Evolutionary conservation across 2,888 invertebrate genomes (phyloP).

Genomic region (Dichetophora obliterata): DNA sequence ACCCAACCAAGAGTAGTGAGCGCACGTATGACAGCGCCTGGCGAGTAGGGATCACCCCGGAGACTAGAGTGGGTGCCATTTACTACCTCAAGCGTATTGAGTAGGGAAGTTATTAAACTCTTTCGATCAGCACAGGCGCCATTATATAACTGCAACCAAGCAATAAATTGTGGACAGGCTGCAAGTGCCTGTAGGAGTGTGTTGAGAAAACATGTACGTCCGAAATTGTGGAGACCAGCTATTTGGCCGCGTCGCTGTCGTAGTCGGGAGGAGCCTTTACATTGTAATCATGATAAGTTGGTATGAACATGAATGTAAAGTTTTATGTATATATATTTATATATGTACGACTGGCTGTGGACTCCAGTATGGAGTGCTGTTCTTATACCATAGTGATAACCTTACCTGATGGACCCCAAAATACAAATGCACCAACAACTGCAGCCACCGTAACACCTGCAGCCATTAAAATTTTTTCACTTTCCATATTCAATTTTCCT

Average conservation of each 20-base stretch:
- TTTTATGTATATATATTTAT: slow-evolving; percentile 26
- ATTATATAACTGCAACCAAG: slow-evolving; percentile 80
- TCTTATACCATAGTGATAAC: slow-evolving; percentile 20
- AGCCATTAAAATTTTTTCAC: slow-evolving; percentile 82
- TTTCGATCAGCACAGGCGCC: slow-evolving; percentile 77
- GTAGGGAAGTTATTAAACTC: slow-evolving; percentile 80
- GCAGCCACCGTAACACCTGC: slow-evolving; percentile 84
- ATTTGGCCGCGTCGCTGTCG: slow-evolving; percentile 80
- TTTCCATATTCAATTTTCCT: slow-evolving; percentile 66
- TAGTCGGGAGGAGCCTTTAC: slow-evolving; percentile 69
- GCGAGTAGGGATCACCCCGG: slow-evolving; percentile 74
- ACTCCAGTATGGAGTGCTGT: not conserved
- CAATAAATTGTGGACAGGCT: slow-evolving; percentile 85
- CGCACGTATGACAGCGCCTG: slow-evolving; percentile 80
- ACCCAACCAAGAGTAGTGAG: slow-evolving; percentile 84
- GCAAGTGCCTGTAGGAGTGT: slow-evolving; percentile 91
- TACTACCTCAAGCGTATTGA: slow-evolving; percentile 82
- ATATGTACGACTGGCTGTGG: not conserved
- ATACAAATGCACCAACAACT: slow-evolving; percentile 85
- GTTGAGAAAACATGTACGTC: slow-evolving; percentile 94
- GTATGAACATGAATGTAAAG: too few relatives aligned
- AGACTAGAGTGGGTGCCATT: slow-evolving; percentile 78
- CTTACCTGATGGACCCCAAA: slow-evolving; percentile 77
- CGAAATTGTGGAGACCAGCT: slow-evolving; percentile 89
- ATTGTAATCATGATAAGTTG: not conserved